A percentile compares a stretch with the other conserved stretches of the same genome.
phyloP scores from a whole-genome alignment of 2,113 vertebrate species.

The Leptodactylus fuscus region DNA sequence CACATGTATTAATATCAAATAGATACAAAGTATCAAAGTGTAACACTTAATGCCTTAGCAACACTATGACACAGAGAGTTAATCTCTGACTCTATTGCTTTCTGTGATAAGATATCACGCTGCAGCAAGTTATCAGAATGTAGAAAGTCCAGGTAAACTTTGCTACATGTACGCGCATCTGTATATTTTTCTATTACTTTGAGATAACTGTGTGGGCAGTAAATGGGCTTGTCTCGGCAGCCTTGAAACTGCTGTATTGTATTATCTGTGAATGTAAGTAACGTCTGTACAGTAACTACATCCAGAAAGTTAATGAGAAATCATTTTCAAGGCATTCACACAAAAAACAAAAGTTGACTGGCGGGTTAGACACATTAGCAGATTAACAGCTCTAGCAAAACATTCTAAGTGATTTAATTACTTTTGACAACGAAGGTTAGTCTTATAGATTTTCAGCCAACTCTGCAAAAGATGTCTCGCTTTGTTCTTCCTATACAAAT shows the following conservation, averaged over 20 bases:
- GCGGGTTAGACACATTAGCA: constrained; percentile 21
- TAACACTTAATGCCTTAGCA: too few species aligned
- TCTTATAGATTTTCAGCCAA: constrained; percentile 30
- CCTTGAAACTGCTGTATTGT: constrained; percentile 5
- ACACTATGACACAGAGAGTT: too few species aligned
- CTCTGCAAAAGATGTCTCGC: background rate
- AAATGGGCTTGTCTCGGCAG: background rate
- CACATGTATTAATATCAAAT: background rate
- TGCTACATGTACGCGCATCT: too few species aligned
- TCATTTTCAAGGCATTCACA: constrained; percentile 19
- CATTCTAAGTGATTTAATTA: constrained; percentile 45
- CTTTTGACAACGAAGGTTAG: constrained; percentile 20
- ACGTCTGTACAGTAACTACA: background rate
- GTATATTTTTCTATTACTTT: background rate
- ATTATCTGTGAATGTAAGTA: background rate
- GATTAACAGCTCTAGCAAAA: constrained; percentile 27
- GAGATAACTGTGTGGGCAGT: background rate
- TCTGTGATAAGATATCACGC: too few species aligned
- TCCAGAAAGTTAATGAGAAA: constrained; percentile 38
- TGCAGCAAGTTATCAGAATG: too few species aligned
- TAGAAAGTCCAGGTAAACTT: too few species aligned
- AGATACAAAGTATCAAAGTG: too few species aligned
- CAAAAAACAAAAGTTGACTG: constrained; percentile 38
- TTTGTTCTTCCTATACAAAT: constrained; percentile 1
- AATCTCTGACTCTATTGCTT: too few species aligned